Percentiles rank a stretch among this genome's conserved stretches.
phyloP scores from a whole-genome alignment of 2,888 invertebrate species.

The Platerodrilus igneus region DNA sequence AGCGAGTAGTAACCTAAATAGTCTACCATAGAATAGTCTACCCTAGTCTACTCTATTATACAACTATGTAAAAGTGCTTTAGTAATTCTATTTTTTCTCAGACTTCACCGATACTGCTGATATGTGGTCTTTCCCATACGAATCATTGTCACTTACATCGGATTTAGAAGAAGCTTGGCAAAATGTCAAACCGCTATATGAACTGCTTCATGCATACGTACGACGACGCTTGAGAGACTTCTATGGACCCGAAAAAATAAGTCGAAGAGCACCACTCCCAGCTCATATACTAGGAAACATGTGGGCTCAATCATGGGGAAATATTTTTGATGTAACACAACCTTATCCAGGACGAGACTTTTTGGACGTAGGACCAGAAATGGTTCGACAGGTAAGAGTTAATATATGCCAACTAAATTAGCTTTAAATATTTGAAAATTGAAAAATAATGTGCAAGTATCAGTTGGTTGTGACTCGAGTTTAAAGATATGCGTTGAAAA shows the following conservation, averaged over 20 bases:
- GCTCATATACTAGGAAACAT: conserved; percentile 85
- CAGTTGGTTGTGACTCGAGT: too few relatives aligned
- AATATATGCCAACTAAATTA: too few relatives aligned
- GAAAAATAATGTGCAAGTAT: too few relatives aligned
- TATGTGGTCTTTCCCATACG: conserved; percentile 86
- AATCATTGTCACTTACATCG: conserved; percentile 67
- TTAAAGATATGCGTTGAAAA: too few relatives aligned
- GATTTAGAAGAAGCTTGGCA: conserved; percentile 82
- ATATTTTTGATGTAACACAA: conserved; percentile 72
- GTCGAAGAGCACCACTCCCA: conserved; percentile 75
- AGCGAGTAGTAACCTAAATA: too few relatives aligned
- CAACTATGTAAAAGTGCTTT: too few relatives aligned
- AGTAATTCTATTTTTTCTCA: too few relatives aligned
- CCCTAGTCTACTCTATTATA: too few relatives aligned
- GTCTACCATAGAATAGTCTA: too few relatives aligned
- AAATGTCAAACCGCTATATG: conserved; percentile 80
- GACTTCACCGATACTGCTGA: conserved; percentile 85
- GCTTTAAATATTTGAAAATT: neutral
- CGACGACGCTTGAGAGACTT: conserved; percentile 75
- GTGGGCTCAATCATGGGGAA: conserved; percentile 86
- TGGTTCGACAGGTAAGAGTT: conserved; percentile 68
- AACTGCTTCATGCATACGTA: conserved; percentile 84
- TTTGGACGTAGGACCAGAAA: conserved; percentile 78
- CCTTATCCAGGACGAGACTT: conserved; percentile 76
- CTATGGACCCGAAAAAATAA: conserved; percentile 79